A percentile compares a stretch with the other conserved stretches of the same genome.
Evolutionary conservation across 2,888 invertebrate species (phyloP).

Genomic region (Scaptomyza caliginosa): DNA sequence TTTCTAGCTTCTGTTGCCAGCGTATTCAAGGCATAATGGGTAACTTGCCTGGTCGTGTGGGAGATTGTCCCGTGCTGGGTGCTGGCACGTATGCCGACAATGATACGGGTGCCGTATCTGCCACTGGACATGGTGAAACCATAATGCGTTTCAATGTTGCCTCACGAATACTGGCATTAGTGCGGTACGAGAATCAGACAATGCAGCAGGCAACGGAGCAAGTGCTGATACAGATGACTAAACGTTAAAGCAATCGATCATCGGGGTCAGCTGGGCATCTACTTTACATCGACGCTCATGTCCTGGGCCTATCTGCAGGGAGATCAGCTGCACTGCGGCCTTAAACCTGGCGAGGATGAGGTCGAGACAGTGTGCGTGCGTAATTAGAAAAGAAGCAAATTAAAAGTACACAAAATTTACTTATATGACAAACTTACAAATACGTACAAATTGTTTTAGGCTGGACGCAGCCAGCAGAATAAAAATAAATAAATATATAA

Average conservation of each 20-base stretch:
- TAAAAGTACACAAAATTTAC: not conserved
- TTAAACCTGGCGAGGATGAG: slow-evolving; percentile 85
- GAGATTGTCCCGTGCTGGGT: slow-evolving; percentile 90
- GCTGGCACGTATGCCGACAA: slow-evolving; percentile 91
- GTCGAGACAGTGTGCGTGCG: slow-evolving; percentile 32
- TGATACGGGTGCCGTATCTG: slow-evolving; percentile 89
- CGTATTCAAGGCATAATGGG: slow-evolving; percentile 93
- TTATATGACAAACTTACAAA: slow-evolving; percentile 3
- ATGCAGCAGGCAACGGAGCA: slow-evolving; percentile 87
- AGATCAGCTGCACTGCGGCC: slow-evolving; percentile 85
- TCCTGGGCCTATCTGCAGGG: slow-evolving; percentile 88
- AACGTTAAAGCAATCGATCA: slow-evolving; percentile 88
- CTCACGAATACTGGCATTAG: slow-evolving; percentile 87
- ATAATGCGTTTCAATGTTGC: slow-evolving; percentile 91
- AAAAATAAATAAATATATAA: not conserved
- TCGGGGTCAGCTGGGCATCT: slow-evolving; percentile 87
- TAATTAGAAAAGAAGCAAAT: not conserved
- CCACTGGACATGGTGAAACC: slow-evolving; percentile 93
- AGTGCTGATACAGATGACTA: slow-evolving; percentile 88
- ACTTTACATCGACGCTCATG: slow-evolving; percentile 89
- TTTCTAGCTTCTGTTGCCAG: too few relatives aligned
- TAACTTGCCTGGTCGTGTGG: slow-evolving; percentile 90
- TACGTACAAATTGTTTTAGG: not conserved
- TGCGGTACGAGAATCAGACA: slow-evolving; percentile 86
- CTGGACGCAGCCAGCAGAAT: slow-evolving; percentile 40